Evolutionary conservation across 64 coral and sea anemone genomes (phyloP).

Genomic region (Porites australiensis): DNA sequence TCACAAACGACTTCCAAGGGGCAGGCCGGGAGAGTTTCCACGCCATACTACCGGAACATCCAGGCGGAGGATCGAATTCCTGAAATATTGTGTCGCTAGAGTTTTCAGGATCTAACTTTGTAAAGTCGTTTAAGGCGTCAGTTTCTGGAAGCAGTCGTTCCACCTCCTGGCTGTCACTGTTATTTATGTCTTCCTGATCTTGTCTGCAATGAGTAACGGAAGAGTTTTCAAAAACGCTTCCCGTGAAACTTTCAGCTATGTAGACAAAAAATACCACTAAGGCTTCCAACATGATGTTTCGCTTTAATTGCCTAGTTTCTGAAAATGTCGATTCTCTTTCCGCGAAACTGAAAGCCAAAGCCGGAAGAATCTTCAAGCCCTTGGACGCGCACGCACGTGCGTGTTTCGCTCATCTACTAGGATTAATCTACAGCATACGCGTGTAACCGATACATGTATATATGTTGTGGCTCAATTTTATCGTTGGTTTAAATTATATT

Average conservation of each 20-base stretch:
- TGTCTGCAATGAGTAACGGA: background rate
- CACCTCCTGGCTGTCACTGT: background rate
- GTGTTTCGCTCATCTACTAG: too few relatives aligned
- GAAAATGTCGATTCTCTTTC: too few relatives aligned
- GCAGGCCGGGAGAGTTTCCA: slow-evolving; percentile 34
- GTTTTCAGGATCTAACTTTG: slow-evolving; percentile 7
- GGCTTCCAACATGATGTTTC: slow-evolving; percentile 47
- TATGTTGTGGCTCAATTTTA: background rate
- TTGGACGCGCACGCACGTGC: too few relatives aligned
- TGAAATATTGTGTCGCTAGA: slow-evolving; percentile 43
- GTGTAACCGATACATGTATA: too few relatives aligned
- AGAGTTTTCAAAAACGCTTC: slow-evolving; percentile 54
- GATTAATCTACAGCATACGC: too few relatives aligned
- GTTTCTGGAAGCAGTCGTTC: slow-evolving; percentile 14
- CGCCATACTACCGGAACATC: background rate
- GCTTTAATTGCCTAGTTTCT: background rate
- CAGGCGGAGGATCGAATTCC: slow-evolving; percentile 38
- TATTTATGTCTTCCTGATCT: background rate
- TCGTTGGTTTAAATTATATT: background rate
- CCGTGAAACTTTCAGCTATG: slow-evolving; percentile 57
- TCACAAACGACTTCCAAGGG: background rate
- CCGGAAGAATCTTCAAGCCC: too few relatives aligned
- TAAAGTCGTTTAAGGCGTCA: slow-evolving; percentile 29
- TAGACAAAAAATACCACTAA: slow-evolving; percentile 47
- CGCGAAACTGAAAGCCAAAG: background rate